Evolutionary conservation across 2,797 vertebrate genomes (phyloP), one percentile per base, ranked within the genome.

Genomic region (Margarornis squamiger): DNA sequence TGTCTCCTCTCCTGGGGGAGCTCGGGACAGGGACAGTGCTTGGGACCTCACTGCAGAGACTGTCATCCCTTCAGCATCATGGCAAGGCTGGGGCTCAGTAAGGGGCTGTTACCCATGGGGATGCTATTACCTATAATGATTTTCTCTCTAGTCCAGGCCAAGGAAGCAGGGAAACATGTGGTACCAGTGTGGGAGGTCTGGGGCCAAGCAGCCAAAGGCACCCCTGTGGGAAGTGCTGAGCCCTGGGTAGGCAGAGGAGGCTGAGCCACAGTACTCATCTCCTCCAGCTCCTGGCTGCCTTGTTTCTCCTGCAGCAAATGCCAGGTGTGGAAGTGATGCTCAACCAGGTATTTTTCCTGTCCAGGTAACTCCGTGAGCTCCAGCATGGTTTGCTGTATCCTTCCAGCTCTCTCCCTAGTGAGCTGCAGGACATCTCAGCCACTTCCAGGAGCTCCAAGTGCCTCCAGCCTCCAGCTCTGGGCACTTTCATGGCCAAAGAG

Each of bases 361-460:
- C 34, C 7, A 1, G 38, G 16, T 12, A 55, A 11, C 45, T 39
- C 65, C 0, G 0, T 20, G 49, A 59, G 45, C 22, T n/a, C 41
- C 78, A 57, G 36, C 6, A n/a, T 0, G 0, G 5, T 63, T 74
- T 55, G 15, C 49, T 0, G 0, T 30, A 20, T 30, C 58, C 46
- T 72, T 59, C 67, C 55, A 62, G 22, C 9, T 24, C 30, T 4
- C 9, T 54, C 27, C 26, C 10, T 34, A 76, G 34, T 3, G 5
- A 67, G 41, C 17, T 67, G n/a, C 36, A 34, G 54, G 32, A 58
- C 41, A 92, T 16, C 27, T 78, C 45, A 65, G 38, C 30, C 0
- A 1, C 67, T 82, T 91, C 55, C 75, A 82, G 59, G 59, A 88
- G 38, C 30, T 72, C 45, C 0, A 0, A 57, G 19, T 27, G 32